Conservation (phyloP, 1,140 invertebrate genomes). For the Zaprionus kolodkinae region DNA sequence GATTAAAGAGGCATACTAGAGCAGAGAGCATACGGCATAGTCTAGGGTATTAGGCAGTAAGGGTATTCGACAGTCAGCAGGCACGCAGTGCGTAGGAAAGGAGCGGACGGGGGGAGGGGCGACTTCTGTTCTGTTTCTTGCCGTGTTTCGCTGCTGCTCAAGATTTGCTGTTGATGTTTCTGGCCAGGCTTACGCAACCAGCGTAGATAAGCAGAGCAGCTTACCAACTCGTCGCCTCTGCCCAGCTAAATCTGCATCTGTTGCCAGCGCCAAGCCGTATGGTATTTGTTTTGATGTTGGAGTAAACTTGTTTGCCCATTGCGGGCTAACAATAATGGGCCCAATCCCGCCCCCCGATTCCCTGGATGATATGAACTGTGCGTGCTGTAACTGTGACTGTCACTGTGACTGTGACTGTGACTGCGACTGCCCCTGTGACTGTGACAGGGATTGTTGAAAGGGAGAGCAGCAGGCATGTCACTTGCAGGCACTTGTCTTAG, state of each 20-base stretch:
- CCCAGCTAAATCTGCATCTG: slow-evolving; percentile 30
- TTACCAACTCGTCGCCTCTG: slow-evolving; percentile 4
- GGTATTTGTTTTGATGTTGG: slow-evolving; percentile 68
- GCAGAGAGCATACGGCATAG: not conserved
- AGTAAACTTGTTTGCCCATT: slow-evolving; percentile 30
- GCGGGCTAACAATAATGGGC: slow-evolving; percentile 21
- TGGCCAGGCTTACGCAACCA: slow-evolving; percentile 21
- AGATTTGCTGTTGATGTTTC: slow-evolving; percentile 31
- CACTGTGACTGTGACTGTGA: not conserved
- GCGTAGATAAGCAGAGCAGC: slow-evolving; percentile 29
- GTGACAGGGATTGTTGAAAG: not conserved
- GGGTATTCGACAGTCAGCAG: not conserved
- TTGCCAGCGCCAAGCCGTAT: slow-evolving; percentile 30
- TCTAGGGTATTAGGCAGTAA: not conserved
- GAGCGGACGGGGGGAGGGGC: too few species aligned
- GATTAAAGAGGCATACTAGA: not conserved
- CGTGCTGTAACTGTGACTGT: not conserved
- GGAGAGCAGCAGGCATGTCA: not conserved
- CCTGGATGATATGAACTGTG: not conserved
- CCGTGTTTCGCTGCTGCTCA: not conserved
- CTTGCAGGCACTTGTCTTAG: slow-evolving; percentile 26
- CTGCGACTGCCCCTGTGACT: not conserved
- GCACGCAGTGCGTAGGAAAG: too few species aligned
- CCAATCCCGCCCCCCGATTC: too few species aligned
- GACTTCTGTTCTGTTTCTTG: not conserved